phyloP scores from a whole-genome alignment of 2,888 invertebrate species.

The Athalia cordata region DNA sequence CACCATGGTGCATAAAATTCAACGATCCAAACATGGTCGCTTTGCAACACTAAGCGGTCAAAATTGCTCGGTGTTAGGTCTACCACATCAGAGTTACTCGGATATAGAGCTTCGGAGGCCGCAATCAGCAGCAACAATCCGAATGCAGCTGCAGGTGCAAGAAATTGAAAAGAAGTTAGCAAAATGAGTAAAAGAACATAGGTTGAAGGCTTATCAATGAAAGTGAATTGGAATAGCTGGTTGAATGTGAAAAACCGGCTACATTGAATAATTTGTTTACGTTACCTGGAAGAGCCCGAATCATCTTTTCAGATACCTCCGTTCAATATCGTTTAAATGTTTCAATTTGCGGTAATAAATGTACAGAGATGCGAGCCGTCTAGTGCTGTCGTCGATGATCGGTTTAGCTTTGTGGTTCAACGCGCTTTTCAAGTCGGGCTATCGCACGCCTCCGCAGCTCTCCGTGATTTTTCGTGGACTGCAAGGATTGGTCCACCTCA shows the following conservation, averaged over 20 bases:
- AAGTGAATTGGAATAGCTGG: background rate
- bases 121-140: constrained; percentile 63
- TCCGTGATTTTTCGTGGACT: constrained; percentile 66
- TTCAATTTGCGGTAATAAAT: background rate
- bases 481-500: constrained; percentile 65
- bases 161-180: background rate
- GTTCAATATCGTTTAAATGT: background rate
- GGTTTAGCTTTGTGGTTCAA: background rate
- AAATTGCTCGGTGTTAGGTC: constrained; percentile 93
- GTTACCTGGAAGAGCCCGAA: constrained; percentile 2
- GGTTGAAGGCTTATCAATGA: background rate
- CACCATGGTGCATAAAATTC: constrained; percentile 99
- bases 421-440: background rate
- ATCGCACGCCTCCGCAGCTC: constrained; percentile 44
- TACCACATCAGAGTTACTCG: constrained; percentile 85
- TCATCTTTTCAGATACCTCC: background rate
- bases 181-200: background rate
- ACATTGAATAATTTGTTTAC: background rate
- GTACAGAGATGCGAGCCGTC: background rate
- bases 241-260: background rate
- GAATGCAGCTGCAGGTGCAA: constrained; percentile 31
- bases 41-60: constrained; percentile 86
- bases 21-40: constrained; percentile 94
- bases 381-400: background rate
- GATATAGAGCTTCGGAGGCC: constrained; percentile 77